Percentiles rank a stretch among this genome's conserved stretches.
Conservation (phyloP, 2,113 vertebrate genomes). For the Leptobrachium ailaonicum region DNA sequence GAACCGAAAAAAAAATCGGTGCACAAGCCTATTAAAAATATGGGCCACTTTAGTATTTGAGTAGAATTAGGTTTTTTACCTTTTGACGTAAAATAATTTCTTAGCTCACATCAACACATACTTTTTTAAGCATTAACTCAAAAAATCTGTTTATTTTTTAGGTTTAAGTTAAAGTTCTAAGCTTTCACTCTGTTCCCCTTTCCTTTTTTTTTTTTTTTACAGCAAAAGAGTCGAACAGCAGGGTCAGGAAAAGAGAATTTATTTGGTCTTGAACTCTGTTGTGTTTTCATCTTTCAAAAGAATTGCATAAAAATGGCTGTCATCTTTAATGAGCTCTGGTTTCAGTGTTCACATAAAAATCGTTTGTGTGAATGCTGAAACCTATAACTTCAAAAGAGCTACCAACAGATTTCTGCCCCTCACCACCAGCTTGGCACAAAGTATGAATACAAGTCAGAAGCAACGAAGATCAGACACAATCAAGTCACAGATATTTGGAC, state of each 20-base stretch:
- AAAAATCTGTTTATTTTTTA: background rate
- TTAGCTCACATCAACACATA: no score
- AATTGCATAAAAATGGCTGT: conserved; percentile 31
- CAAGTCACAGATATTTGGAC: conserved; percentile 21
- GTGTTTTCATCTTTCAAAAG: conserved; percentile 27
- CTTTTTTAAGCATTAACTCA: no score
- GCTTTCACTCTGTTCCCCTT: conserved; percentile 14
- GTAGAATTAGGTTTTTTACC: no score
- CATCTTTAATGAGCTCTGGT: conserved; percentile 31
- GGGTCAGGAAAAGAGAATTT: background rate
- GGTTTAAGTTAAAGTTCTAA: conserved; percentile 1
- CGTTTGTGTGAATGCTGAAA: background rate
- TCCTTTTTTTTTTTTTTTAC: conserved; percentile 18
- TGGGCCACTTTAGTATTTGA: no score
- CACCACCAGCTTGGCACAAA: conserved; percentile 37
- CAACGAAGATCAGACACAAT: conserved; percentile 35
- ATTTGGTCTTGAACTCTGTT: conserved; percentile 24
- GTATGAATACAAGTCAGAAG: conserved; percentile 36
- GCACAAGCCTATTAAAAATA: no score
- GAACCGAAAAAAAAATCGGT: no score
- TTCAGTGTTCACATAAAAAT: conserved; percentile 29
- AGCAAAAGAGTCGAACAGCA: conserved; percentile 3
- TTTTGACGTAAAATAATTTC: no score
- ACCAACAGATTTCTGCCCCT: conserved; percentile 31
- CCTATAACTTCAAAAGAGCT: conserved; percentile 26